Percentiles rank a stretch among this genome's conserved stretches.
These are phyloP conservation scores for Falco concolor DNA, from an alignment of 2,797 vertebrate genomes.

Conservation along the genomic window DNA sequence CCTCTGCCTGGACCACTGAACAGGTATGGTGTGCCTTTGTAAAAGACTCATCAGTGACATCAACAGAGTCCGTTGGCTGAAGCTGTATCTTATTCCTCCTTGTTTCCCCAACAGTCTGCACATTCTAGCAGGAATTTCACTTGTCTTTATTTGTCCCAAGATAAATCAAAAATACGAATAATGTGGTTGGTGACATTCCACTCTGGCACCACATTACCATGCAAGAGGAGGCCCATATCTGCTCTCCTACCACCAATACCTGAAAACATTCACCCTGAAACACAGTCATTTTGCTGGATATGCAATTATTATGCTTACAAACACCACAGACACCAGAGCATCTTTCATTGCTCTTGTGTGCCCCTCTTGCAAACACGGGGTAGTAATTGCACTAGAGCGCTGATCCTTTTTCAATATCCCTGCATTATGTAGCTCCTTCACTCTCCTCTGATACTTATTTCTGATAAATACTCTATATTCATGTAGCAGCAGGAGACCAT, in stretches of 20 bases:
- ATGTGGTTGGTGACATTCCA: neutral
- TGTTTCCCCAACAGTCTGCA: neutral
- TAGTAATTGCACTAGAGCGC: neutral
- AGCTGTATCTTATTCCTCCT: neutral
- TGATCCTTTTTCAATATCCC: neutral
- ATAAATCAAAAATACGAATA: neutral
- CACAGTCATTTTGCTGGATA: neutral
- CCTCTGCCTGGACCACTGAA: neutral
- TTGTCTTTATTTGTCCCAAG: neutral
- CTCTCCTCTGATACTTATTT: neutral
- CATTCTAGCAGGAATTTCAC: neutral
- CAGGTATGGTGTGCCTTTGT: rapidly evolving
- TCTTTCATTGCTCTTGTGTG: rapidly evolving
- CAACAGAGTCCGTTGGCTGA: neutral
- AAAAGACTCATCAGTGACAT: neutral
- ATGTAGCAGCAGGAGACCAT: neutral
- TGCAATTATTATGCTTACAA: neutral
- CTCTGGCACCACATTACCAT: rapidly evolving
- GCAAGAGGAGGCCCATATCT: neutral
- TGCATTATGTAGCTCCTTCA: neutral
- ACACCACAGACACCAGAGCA: neutral
- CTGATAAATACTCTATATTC: neutral
- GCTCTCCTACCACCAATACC: neutral
- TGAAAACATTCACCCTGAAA: neutral
- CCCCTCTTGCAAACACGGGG: neutral